A percentile compares a stretch with the other conserved stretches of the same genome.
phyloP scores from a whole-genome alignment of 1,140 invertebrate genomes.

The Drosophila mayri region DNA sequence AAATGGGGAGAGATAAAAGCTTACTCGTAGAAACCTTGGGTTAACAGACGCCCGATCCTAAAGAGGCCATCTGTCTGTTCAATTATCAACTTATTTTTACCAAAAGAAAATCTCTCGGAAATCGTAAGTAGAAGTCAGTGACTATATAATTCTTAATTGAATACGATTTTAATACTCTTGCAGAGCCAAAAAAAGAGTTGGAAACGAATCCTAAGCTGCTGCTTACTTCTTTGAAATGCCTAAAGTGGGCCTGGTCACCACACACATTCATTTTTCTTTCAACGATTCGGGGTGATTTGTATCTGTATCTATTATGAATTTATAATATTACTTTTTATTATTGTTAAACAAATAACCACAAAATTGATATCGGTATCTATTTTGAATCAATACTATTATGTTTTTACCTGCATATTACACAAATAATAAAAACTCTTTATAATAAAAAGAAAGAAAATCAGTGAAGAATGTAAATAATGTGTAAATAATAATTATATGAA shows the following conservation, averaged over 20 bases:
- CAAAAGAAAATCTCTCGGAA: conserved; percentile 68
- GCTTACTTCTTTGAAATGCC: conserved; percentile 33
- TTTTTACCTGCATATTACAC: too few species aligned
- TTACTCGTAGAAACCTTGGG: not conserved
- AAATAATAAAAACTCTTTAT: too few species aligned
- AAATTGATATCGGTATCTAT: not conserved
- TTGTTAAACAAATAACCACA: not conserved
- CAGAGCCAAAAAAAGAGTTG: conserved; percentile 45
- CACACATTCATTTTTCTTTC: conserved; percentile 71
- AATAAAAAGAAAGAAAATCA: not conserved
- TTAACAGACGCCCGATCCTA: not conserved
- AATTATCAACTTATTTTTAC: too few species aligned
- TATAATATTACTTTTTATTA: too few species aligned
- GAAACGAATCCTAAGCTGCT: conserved; percentile 5
- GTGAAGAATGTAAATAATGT: too few species aligned
- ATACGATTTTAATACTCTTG: not conserved
- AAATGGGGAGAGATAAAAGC: too few species aligned
- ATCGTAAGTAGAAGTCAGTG: conserved; percentile 58
- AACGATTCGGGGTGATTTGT: not conserved
- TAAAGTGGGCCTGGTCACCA: conserved; percentile 37
- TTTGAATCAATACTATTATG: too few species aligned
- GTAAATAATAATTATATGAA: not conserved
- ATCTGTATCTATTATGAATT: not conserved
- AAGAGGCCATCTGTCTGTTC: conserved; percentile 1
- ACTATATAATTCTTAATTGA: not conserved